Evolutionary conservation across 1,140 invertebrate genomes (phyloP).

Genomic region (Drosophila malerkotliana): DNA sequence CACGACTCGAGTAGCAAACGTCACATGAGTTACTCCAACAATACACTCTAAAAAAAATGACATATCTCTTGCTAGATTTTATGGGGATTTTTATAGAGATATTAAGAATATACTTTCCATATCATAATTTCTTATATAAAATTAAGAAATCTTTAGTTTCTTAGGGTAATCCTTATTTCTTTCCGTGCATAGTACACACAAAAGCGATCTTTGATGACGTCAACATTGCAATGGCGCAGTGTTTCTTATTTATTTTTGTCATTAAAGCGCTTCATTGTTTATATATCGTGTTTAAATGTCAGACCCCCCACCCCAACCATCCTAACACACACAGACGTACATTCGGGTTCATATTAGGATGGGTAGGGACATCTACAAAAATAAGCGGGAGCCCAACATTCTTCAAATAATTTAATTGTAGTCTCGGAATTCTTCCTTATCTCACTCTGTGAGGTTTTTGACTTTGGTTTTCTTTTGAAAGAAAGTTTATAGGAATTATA

Average conservation of each 20-base stretch:
- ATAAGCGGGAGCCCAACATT: constrained; percentile 1
- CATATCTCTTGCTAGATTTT: neutral
- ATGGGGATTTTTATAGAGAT: neutral
- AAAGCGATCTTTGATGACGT: constrained; percentile 21
- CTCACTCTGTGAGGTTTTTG: constrained; percentile 2
- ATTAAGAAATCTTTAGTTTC: too few relatives aligned
- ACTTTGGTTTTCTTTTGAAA: neutral
- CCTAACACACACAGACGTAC: neutral
- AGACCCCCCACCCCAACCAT: constrained; percentile 9
- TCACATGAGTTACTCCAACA: constrained; percentile 29
- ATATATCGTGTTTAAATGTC: constrained; percentile 71
- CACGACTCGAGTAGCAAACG: constrained; percentile 34
- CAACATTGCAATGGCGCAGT: constrained; percentile 41
- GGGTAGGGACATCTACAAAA: constrained; percentile 6
- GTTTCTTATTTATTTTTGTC: constrained; percentile 62
- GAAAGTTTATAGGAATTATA: too few relatives aligned
- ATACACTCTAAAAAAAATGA: neutral
- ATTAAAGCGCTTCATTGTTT: constrained; percentile 71
- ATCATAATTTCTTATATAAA: neutral
- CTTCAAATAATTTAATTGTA: constrained; percentile 30
- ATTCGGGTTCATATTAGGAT: neutral
- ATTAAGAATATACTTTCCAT: too few relatives aligned
- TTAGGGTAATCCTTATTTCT: neutral
- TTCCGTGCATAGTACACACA: neutral
- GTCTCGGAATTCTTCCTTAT: constrained; percentile 5